Evolutionary conservation across 2,797 vertebrate species (phyloP).

Genomic region (Acipenser ruthenus): DNA sequence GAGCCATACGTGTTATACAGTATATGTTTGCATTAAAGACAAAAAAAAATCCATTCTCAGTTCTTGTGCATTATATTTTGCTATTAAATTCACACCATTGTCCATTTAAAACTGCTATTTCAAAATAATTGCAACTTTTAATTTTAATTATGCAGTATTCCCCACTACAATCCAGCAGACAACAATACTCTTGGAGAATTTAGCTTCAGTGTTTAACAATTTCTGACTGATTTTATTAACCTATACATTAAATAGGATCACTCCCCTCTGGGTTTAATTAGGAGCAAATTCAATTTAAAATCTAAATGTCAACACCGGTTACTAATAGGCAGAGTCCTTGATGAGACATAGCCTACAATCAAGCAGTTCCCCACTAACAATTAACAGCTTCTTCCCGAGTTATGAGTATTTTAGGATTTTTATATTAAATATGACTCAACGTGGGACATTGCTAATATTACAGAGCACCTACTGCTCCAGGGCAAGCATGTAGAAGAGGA

Average conservation of each 20-base stretch:
- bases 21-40: too few relatives aligned
- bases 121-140: slow-evolving; percentile 59
- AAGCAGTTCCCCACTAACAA: slow-evolving; percentile 64
- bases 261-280: slow-evolving; percentile 81
- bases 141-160: slow-evolving; percentile 13
- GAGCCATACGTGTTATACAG: too few relatives aligned
- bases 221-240: slow-evolving; percentile 82
- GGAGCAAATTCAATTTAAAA: slow-evolving; percentile 79
- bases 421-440: slow-evolving; percentile 66
- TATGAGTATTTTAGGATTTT: slow-evolving; percentile 54
- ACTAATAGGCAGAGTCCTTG: slow-evolving; percentile 68
- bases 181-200: slow-evolving; percentile 67
- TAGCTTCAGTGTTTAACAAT: slow-evolving; percentile 74
- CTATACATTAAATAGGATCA: slow-evolving; percentile 75
- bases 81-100: too few relatives aligned
- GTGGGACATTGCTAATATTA: slow-evolving; percentile 58
- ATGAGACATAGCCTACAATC: slow-evolving; percentile 66
- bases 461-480: slow-evolving; percentile 62
- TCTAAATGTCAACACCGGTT: slow-evolving; percentile 82
- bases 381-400: slow-evolving; percentile 70
- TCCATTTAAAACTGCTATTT: slow-evolving; percentile 32
- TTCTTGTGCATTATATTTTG: too few relatives aligned
- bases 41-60: too few relatives aligned
- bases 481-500: slow-evolving; percentile 67
- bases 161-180: slow-evolving; percentile 5